These are phyloP conservation scores for Mesocentrotus franciscanus DNA, from an alignment of 53 echinoderm and acorn worm species.

Conservation along the genomic window DNA sequence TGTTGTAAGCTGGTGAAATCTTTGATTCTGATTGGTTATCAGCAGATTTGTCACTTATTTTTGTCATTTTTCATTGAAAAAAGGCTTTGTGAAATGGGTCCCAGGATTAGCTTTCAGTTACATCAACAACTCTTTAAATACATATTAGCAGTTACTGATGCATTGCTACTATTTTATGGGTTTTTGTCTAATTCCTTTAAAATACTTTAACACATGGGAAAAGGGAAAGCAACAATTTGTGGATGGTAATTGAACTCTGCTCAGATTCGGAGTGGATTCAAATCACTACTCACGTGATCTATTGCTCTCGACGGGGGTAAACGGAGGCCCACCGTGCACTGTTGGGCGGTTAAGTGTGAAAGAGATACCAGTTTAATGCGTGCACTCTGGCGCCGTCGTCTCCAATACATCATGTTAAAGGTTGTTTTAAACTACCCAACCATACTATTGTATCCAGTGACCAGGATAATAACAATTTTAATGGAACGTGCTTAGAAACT, in stretches of 20 bases:
- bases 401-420: background rate
- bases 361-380: background rate
- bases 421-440: background rate
- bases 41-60: too few species aligned
- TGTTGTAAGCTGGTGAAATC: too few species aligned
- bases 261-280: background rate
- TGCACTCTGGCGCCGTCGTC: background rate
- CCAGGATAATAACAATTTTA: too few species aligned
- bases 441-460: too few species aligned
- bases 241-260: background rate
- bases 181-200: background rate
- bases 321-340: background rate
- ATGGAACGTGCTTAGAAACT: too few species aligned
- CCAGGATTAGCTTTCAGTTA: too few species aligned
- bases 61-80: too few species aligned
- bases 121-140: too few species aligned
- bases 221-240: conserved; percentile 11
- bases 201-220: background rate
- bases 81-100: too few species aligned
- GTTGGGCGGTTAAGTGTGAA: conserved; percentile 31
- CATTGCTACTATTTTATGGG: background rate
- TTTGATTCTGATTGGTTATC: too few species aligned
- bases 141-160: too few species aligned
- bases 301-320: background rate
- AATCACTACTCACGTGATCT: background rate